Conservation (phyloP, 92 coral and sea anemone species). For the Paragorgia papillata region DNA sequence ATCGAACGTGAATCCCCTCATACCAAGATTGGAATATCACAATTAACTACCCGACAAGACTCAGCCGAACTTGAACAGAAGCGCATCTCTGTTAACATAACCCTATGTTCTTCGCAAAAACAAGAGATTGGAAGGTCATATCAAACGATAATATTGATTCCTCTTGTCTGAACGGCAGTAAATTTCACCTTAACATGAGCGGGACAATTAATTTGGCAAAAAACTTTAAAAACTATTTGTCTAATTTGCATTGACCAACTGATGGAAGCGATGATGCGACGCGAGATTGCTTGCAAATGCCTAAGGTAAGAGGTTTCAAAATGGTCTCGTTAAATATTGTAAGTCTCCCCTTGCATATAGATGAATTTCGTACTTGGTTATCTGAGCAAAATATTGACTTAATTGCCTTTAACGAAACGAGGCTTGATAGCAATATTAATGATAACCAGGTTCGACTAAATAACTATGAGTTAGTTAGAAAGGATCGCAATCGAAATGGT, state of each 20-base stretch:
- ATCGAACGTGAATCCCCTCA: constrained; percentile 32
- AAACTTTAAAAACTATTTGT: not conserved
- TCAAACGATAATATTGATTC: not conserved
- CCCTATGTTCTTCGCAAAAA: constrained; percentile 26
- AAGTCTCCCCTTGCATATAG: not conserved
- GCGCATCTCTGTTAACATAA: constrained; percentile 35
- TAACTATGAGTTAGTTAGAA: no score
- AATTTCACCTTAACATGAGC: constrained; percentile 24
- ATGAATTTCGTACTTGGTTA: constrained; percentile 7
- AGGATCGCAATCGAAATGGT: no score
- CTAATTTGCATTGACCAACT: no score
- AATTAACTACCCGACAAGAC: constrained; percentile 24
- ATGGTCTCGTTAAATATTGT: not conserved
- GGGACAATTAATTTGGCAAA: not conserved
- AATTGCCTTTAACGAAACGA: not conserved
- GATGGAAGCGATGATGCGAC: no score
- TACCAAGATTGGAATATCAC: constrained; percentile 39
- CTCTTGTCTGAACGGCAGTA: constrained; percentile 23
- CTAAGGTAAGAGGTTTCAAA: constrained; percentile 12
- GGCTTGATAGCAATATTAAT: not conserved
- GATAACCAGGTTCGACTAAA: constrained; percentile 1
- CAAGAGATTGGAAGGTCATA: constrained; percentile 32
- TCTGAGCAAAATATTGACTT: not conserved
- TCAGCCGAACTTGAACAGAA: constrained; percentile 12
- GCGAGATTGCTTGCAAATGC: not conserved